phyloP scores from a whole-genome alignment of 2,113 vertebrate genomes.

The Lepus europaeus region DNA sequence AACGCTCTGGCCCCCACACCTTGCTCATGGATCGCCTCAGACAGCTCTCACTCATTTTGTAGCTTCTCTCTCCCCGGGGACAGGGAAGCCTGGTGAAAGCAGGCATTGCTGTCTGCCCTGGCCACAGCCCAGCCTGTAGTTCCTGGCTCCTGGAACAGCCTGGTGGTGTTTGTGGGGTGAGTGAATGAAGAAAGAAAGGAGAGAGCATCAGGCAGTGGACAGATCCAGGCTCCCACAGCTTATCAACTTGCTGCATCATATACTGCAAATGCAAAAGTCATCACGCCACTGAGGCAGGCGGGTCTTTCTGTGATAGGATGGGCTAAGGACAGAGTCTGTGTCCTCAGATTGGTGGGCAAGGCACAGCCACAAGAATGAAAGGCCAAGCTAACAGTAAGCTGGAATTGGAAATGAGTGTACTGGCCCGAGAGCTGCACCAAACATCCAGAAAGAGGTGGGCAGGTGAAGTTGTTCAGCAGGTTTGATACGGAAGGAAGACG shows the following conservation, averaged over 20 bases:
- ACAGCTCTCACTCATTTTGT: neutral
- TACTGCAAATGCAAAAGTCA: too few species aligned
- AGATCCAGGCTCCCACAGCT: neutral
- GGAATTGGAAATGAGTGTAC: neutral
- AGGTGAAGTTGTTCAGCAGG: neutral
- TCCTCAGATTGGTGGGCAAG: neutral
- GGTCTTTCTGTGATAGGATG: neutral
- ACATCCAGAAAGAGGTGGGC: neutral
- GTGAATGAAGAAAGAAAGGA: neutral
- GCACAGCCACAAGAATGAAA: neutral
- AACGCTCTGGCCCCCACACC: too few species aligned
- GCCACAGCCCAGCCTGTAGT: neutral
- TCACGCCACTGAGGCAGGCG: neutral
- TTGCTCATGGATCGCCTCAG: neutral
- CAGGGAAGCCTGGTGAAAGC: neutral
- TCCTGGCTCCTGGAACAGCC: neutral
- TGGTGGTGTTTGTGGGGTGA: neutral
- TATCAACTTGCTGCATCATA: neutral
- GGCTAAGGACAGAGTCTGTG: neutral
- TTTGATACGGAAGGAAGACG: accelerated
- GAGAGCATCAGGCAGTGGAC: neutral
- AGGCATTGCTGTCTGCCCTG: neutral
- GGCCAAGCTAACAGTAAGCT: neutral
- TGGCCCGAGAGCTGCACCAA: neutral
- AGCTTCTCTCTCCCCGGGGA: neutral